A percentile compares a stretch with the other conserved stretches of the same genome.
Conservation (phyloP, 2,888 invertebrate genomes). For the Tiliacea aurago region DNA sequence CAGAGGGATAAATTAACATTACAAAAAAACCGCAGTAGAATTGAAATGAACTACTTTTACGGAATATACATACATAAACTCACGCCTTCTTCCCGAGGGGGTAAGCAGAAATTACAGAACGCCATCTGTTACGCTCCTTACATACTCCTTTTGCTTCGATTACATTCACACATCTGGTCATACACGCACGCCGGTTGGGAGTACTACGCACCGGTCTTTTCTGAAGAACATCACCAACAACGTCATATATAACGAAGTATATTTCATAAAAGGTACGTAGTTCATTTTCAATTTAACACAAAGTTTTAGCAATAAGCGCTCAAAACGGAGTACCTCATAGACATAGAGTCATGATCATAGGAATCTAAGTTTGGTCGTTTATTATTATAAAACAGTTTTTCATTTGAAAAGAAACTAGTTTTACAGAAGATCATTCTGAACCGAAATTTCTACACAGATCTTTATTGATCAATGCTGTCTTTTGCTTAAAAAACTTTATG, state of each 20-base stretch:
- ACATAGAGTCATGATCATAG: conserved; percentile 20
- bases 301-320: neutral
- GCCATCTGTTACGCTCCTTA: too few species aligned
- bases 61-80: conserved; percentile 12
- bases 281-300: conserved; percentile 10
- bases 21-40: neutral
- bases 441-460: too few species aligned
- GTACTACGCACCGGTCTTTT: too few species aligned
- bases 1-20: neutral
- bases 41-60: conserved; percentile 12
- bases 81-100: too few species aligned
- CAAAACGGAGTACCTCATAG: conserved; percentile 27
- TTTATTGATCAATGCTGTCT: too few species aligned
- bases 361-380: conserved; percentile 56
- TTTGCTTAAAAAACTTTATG: too few species aligned
- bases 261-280: conserved; percentile 11
- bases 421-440: neutral
- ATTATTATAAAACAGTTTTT: conserved; percentile 18
- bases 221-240: too few species aligned
- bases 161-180: too few species aligned
- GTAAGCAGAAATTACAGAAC: too few species aligned
- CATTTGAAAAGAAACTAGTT: conserved; percentile 3
- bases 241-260: conserved; percentile 1
- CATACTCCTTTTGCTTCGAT: too few species aligned
- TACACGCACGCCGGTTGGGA: too few species aligned